Base-by-base conservation (phyloP, 2,888 invertebrate species). In the Drosophila neonasuta region DNA sequence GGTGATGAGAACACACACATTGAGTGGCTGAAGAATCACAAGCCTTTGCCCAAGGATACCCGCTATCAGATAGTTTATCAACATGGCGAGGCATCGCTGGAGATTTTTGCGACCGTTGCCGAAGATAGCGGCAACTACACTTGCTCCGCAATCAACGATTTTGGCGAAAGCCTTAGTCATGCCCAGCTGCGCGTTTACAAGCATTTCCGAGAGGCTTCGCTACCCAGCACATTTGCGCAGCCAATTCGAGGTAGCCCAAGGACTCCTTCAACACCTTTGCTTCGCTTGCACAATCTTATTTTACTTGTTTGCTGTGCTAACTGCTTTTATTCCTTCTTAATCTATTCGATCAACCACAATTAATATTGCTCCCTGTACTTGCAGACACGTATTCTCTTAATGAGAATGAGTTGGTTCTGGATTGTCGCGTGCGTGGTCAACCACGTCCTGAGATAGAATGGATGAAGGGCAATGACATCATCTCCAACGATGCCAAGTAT, bases 81-180 rank as follows among this genome's bases (percentile, higher is more conserved):
- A 79, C 85, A 90, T 44, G 96, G 96, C 0, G 92, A 95, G 45
- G 94, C 95, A 5, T 95, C 94, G 24, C 89, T 97, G 62, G 96
- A 97, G 90, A 93, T 97, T 29, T 91, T 93, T 36, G 93, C 94
- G 62, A 94, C 94, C 0, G 91, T 92, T 4, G 92, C 93, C 0
- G 92, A 92, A 32, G 96, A 97, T 90, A 93, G 94, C 4, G 97
- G 95, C 9, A 95, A 95, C 85, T 97, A 96, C 87, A 93, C 94
- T 3, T 97, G 97, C 87, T 92, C 94, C 2, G 96, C 95, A 7
- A 93, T 92, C 76, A 97, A 97, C 88, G 92, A 93, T 56, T 93
- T 95, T 79, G 97, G 97, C 15, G 93, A 94, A 61, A 92, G 93
- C 1, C 92, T 92, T 11, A 94, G 95, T 2, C 93, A 94, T n/a